A percentile compares a stretch with the other conserved stretches of the same genome.
These are phyloP conservation scores for Spea hammondii DNA, from an alignment of 2,797 vertebrate genomes.

Conservation along the genomic window DNA sequence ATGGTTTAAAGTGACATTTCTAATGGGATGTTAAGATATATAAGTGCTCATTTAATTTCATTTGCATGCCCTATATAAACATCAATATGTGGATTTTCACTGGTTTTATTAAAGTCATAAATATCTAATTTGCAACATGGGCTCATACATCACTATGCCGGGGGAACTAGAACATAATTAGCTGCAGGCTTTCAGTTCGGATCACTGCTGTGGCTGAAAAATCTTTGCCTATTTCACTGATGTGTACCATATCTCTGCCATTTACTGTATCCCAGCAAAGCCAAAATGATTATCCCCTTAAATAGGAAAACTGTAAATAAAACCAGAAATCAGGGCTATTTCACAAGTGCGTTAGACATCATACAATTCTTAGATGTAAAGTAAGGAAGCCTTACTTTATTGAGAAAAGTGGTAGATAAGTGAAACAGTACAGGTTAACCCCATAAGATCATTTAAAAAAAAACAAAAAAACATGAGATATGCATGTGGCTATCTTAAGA, in stretches of 20 bases:
- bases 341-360: not conserved
- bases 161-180: constrained; percentile 49
- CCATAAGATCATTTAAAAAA: too few relatives aligned
- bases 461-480: too few relatives aligned
- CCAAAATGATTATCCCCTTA: not conserved
- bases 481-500: too few relatives aligned
- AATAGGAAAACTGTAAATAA: not conserved
- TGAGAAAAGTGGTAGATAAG: too few relatives aligned
- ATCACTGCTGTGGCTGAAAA: constrained; percentile 40
- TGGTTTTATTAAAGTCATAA: constrained; percentile 53
- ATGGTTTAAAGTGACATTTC: constrained; percentile 18
- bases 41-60: constrained; percentile 43
- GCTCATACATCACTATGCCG: constrained; percentile 37
- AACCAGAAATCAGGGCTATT: not conserved
- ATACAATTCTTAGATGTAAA: not conserved
- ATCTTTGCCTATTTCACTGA: constrained; percentile 35
- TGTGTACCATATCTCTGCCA: constrained; percentile 29
- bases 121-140: constrained; percentile 46
- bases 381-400: too few relatives aligned
- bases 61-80: constrained; percentile 50
- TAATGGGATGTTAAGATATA: constrained; percentile 46
- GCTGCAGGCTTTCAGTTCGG: constrained; percentile 43
- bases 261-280: not conserved
- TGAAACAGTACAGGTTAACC: too few relatives aligned
- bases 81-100: constrained; percentile 49